A percentile compares a stretch with the other conserved stretches of the same genome.
Conservation (phyloP, 92 coral and sea anemone genomes). For the Heteractis magnifica region DNA sequence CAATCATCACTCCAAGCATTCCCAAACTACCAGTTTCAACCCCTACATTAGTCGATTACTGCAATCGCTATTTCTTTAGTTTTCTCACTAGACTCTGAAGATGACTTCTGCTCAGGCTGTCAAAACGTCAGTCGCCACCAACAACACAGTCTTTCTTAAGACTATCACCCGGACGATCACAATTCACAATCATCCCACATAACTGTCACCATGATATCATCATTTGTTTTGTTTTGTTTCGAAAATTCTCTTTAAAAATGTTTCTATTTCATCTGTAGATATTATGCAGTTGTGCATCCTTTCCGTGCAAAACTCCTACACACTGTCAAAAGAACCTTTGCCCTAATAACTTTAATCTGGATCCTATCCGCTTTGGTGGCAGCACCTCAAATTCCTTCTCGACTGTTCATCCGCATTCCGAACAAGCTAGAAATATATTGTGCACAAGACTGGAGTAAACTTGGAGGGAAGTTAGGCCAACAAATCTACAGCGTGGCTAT, state of each 20-base stretch:
- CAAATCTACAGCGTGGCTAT: constrained; percentile 55
- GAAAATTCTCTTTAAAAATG: background rate
- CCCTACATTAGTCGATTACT: no score
- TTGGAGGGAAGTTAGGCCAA: constrained; percentile 43
- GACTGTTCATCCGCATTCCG: background rate
- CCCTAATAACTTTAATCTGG: constrained; percentile 61
- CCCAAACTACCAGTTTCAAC: no score
- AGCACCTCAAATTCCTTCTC: constrained; percentile 55
- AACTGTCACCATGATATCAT: background rate
- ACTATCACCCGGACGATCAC: no score
- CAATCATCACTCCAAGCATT: no score
- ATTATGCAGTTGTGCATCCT: constrained; percentile 83
- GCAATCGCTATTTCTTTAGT: no score
- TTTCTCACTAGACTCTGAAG: no score
- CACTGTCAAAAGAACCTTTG: constrained; percentile 51
- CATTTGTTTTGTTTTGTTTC: background rate
- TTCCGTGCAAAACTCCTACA: constrained; percentile 61
- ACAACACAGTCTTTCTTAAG: no score
- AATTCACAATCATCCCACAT: no score
- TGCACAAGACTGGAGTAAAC: constrained; percentile 47
- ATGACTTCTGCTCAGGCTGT: no score
- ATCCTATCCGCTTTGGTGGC: constrained; percentile 58
- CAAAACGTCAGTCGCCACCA: no score
- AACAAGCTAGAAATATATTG: constrained; percentile 3
- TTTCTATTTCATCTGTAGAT: constrained; percentile 40